Evolutionary conservation across 2,797 vertebrate genomes (phyloP).

Genomic region (Esox lucius): DNA sequence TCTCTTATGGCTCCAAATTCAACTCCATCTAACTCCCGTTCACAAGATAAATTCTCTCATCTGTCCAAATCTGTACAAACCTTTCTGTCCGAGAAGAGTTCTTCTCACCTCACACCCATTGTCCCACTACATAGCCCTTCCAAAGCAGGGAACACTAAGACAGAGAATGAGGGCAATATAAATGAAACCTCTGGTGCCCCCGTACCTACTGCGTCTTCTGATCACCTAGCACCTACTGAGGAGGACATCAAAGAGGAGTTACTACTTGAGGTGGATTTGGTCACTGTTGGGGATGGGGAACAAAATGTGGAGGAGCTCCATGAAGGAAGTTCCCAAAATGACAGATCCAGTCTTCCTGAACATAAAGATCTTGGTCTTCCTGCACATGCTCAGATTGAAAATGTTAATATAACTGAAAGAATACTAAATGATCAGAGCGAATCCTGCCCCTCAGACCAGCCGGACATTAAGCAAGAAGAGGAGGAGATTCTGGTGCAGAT

Average conservation of each 20-base stretch:
- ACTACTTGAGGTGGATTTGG: conserved; percentile 70
- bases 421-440: conserved; percentile 48
- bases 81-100: background rate
- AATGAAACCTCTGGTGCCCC: conserved; percentile 14
- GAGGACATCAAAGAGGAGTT: conserved; percentile 74
- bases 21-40: conserved; percentile 17
- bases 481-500: conserved; percentile 66
- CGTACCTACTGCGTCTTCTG: conserved; percentile 26
- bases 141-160: conserved; percentile 33
- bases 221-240: conserved; percentile 41
- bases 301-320: conserved; percentile 54
- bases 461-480: conserved; percentile 73
- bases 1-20: background rate
- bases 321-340: conserved; percentile 34
- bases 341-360: conserved; percentile 20
- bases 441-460: conserved; percentile 55
- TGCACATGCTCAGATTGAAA: conserved; percentile 15
- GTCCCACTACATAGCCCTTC: conserved; percentile 19
- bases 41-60: conserved; percentile 19
- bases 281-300: conserved; percentile 69
- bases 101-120: conserved; percentile 17
- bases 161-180: conserved; percentile 5
- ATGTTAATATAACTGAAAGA: conserved; percentile 32
- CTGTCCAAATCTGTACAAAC: conserved; percentile 25
- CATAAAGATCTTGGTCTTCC: background rate